phyloP scores from a whole-genome alignment of 1,140 invertebrate genomes.

The Drosophila mojavensis region DNA sequence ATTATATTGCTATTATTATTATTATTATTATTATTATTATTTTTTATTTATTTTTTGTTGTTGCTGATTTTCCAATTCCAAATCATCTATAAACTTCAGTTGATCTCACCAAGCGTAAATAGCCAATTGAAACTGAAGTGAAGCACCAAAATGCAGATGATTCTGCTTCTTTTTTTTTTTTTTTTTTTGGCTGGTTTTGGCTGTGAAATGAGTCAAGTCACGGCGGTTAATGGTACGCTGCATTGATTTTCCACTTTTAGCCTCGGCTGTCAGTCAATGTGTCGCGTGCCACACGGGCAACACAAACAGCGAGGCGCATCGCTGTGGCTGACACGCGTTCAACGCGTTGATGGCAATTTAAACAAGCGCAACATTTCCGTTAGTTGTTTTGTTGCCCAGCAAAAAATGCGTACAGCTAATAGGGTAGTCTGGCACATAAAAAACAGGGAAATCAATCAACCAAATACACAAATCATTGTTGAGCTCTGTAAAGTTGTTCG shows the following conservation, averaged over 20 bases:
- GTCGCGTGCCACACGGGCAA: slow-evolving; percentile 56
- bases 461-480: background rate
- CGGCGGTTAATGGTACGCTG: slow-evolving; percentile 7
- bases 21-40: no score
- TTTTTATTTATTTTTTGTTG: no score
- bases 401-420: background rate
- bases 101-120: no score
- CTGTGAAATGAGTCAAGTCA: slow-evolving; percentile 60
- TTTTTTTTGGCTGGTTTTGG: background rate
- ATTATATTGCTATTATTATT: no score
- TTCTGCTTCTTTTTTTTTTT: background rate
- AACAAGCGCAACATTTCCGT: slow-evolving; percentile 51
- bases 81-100: no score
- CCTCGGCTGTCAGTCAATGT: slow-evolving; percentile 70
- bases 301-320: slow-evolving; percentile 27
- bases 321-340: slow-evolving; percentile 69
- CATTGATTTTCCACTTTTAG: slow-evolving; percentile 76
- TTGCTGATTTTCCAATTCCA: no score
- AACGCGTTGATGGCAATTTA: slow-evolving; percentile 78
- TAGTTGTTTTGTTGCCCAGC: slow-evolving; percentile 21
- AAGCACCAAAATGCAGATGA: no score
- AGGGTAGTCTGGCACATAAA: background rate
- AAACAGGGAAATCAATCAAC: no score
- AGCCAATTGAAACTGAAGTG: no score
- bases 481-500: background rate